Conservation (phyloP, 1,140 invertebrate genomes). For the Homarus americanus region DNA sequence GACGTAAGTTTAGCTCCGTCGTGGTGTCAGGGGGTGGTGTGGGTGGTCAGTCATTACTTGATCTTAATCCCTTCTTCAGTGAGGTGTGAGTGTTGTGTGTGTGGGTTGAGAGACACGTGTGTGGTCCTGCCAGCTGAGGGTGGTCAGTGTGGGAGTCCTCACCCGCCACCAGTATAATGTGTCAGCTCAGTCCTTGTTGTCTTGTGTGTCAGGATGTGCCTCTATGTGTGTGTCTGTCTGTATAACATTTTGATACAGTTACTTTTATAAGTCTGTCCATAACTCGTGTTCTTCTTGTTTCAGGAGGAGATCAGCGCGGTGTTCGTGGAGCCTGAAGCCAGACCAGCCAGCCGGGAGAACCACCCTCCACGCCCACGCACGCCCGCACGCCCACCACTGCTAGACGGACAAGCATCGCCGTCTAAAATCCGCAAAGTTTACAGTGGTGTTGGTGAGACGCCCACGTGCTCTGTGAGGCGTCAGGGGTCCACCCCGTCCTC, state of each 20-base stretch:
- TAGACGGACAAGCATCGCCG: slow-evolving; percentile 25
- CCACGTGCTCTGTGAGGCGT: background rate
- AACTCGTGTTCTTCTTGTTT: slow-evolving; percentile 27
- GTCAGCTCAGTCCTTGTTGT: no score
- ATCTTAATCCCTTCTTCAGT: no score
- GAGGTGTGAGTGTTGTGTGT: no score
- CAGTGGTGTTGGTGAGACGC: background rate
- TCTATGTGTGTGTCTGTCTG: background rate
- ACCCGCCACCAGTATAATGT: no score
- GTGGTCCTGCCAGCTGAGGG: no score
- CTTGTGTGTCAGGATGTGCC: no score
- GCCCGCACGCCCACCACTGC: slow-evolving; percentile 47
- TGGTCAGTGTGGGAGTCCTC: no score
- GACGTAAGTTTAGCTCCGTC: background rate
- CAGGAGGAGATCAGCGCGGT: slow-evolving; percentile 74
- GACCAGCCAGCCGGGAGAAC: background rate
- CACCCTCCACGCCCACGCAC: slow-evolving; percentile 37
- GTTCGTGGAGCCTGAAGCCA: slow-evolving; percentile 45
- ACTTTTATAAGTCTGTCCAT: background rate
- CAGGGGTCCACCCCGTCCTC: slow-evolving; percentile 21
- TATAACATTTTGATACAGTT: background rate
- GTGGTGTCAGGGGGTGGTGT: no score
- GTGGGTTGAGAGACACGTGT: no score
- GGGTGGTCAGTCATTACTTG: no score
- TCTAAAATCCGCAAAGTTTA: slow-evolving; percentile 58